Base-by-base conservation (phyloP, 2,888 invertebrate species). In the Agrotis clavis region DNA sequence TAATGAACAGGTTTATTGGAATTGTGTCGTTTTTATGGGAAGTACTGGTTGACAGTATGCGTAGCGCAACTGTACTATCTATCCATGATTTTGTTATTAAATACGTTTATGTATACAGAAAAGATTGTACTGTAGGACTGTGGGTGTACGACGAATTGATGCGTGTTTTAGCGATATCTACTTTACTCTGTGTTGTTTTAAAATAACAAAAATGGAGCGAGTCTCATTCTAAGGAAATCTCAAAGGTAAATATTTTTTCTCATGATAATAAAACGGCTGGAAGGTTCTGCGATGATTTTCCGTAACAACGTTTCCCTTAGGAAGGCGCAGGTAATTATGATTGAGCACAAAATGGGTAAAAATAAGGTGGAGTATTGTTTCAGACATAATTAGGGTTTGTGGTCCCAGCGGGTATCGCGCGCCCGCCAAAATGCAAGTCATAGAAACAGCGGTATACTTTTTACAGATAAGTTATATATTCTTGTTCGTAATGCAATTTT, bases 341-440 rank as follows among this genome's bases (percentile, higher is more conserved):
- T 96, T 95, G 96, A 96, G 95, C 95, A 93, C 92, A 94, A 94
- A 95, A 94, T 92, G 94, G 94, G 93, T 96, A 96, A 96, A 96
- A 96, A 96, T 95, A 91, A 94, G 92, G 90, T 84, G 87, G 90
- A 87, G 94, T 90, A 94, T 96, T 96, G 96, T 96, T 95, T 95
- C 94, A 93, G 92, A 90, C 91, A 91, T 96, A 96, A 96, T 96
- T 96, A 95, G 90, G 95, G 95, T 96, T 95, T 95, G 95, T 94
- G 92, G 94, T 93, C 94, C 95, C 95, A 84, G 76, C 82, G 93
- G 94, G 92, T 80, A 77, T 84, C 81, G 79, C 72, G 82, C 77
- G 81, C 83, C 70, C 71, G 79, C 71, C 65, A 85, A 90, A 88
- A 83, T 89, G 95, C 95, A 94, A 95, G 94, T 95, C 94, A 95